Conservation (phyloP, 1,140 invertebrate genomes). For the Drosophila asahinai region DNA sequence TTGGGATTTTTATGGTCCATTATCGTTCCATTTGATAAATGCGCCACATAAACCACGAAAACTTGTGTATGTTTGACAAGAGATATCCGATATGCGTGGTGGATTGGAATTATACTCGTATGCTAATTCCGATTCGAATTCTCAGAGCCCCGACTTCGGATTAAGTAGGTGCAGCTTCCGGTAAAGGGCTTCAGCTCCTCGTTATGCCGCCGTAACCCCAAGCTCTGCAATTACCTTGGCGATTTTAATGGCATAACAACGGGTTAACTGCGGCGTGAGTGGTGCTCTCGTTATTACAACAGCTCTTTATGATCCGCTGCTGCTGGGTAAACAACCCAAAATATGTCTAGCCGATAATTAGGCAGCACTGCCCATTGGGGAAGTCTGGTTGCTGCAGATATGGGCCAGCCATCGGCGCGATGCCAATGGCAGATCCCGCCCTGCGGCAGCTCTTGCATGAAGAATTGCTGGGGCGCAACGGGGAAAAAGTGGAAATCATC, state of each 20-base stretch:
- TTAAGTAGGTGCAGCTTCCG: constrained; percentile 41
- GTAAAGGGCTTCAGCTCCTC: constrained; percentile 19
- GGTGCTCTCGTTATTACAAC: constrained; percentile 48
- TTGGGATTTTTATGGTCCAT: constrained; percentile 24
- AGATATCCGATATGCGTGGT: constrained; percentile 34
- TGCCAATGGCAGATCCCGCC: constrained; percentile 29
- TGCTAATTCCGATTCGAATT: constrained; percentile 13
- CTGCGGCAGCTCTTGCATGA: constrained; percentile 54
- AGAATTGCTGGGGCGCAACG: constrained; percentile 53
- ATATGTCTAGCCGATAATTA: constrained; percentile 59
- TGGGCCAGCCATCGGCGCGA: constrained; percentile 16
- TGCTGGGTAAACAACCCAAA: constrained; percentile 48
- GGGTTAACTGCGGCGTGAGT: constrained; percentile 29
- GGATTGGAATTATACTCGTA: constrained; percentile 7
- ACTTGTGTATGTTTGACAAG: constrained; percentile 5
- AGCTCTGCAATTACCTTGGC: constrained; percentile 48
- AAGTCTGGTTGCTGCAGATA: constrained; percentile 22
- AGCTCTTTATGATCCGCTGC: constrained; percentile 37
- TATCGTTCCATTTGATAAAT: constrained; percentile 28
- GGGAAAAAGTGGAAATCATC: constrained; percentile 58
- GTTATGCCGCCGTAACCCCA: constrained; percentile 33
- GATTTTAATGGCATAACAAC: constrained; percentile 34
- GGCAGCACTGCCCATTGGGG: constrained; percentile 31
- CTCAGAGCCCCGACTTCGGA: constrained; percentile 14
- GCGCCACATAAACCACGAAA: constrained; percentile 13